Evolutionary conservation across 2,113 vertebrate genomes (phyloP), one percentile per base, ranked within the genome.

Genomic region (Malurus elegans): DNA sequence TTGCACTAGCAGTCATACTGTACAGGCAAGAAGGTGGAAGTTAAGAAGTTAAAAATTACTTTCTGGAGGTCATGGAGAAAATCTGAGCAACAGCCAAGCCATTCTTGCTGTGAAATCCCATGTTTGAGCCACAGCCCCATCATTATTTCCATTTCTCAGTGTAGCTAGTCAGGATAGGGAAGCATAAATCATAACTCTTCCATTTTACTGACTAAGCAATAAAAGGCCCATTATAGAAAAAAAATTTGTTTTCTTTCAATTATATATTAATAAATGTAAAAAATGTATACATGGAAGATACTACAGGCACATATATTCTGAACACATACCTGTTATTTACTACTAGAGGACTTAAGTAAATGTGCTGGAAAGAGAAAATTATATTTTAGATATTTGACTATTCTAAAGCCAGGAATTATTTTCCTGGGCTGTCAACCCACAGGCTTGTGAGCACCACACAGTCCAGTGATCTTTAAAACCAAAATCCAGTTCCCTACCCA

Each of bases 101-200:
- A 66, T 88, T 83, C 67, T 90, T 90, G 26, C 92, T 86, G 25
- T 60, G 67, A 93, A 96, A 90, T 80, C 79, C 48, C 72, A 53
- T 34, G 57, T 61, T 67, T 69, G 69, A 94, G 88, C 82, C 94
- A 86, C 93, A 96, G 90, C 51, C 90, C 45, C 86, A 65, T 90
- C 86, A 92, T 92, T 96, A 95, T 96, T 97, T 94, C 94, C 93
- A 95, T 74, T 97, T 92, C 65, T 91, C 78, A 74, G 15, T 31
- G 19, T 32, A 88, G 56, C 56, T 72, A 86, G 44, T 61, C 36
- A 91, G 79, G 71, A 92, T 38, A 70, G 67, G 6, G 51, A 80
- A 93, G 44, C 28, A 80, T 66, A 95, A 94, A 92, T 83, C 93
- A 69, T 50, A 78, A 70, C 24, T 75, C 54, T 67, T 85, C 70